A percentile compares a stretch with the other conserved stretches of the same genome.
Evolutionary conservation across 2,113 vertebrate genomes (phyloP).

Genomic region (Alethe castanea): DNA sequence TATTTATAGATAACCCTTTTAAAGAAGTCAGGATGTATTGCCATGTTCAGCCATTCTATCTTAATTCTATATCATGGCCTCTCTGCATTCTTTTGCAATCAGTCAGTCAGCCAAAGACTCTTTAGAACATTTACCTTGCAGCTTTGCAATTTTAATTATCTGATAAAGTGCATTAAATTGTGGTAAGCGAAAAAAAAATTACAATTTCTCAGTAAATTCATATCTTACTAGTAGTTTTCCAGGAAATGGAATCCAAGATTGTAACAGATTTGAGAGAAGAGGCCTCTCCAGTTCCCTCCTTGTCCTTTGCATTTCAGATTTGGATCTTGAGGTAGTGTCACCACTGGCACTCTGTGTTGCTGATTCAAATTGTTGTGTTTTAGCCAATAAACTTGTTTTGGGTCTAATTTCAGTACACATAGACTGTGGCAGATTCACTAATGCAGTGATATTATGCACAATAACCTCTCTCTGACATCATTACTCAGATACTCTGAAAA

Average conservation of each 20-base stretch:
- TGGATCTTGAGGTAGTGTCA: not conserved
- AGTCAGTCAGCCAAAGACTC: conserved; percentile 18
- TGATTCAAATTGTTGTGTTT: not conserved
- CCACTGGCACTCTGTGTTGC: not conserved
- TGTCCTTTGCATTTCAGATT: not conserved
- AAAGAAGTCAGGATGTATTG: not conserved
- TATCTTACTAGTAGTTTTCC: not conserved
- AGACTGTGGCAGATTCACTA: not conserved
- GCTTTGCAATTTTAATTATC: conserved; percentile 65
- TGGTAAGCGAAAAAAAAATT: conserved; percentile 21
- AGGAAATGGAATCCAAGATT: not conserved
- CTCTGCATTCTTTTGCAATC: not conserved
- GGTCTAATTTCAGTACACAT: not conserved
- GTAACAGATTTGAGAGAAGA: not conserved
- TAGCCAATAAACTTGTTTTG: not conserved
- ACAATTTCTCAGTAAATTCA: not conserved
- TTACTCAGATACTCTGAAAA: not conserved
- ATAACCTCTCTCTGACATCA: not conserved
- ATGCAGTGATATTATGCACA: too few species aligned
- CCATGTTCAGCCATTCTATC: conserved; percentile 9
- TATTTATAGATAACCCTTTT: conserved; percentile 55
- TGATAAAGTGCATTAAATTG: conserved; percentile 47
- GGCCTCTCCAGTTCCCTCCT: not conserved
- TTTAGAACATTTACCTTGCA: conserved; percentile 30
- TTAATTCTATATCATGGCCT: conserved; percentile 57